Evolutionary conservation across 1,140 invertebrate genomes (phyloP).

Genomic region (Bombyx mandarina): DNA sequence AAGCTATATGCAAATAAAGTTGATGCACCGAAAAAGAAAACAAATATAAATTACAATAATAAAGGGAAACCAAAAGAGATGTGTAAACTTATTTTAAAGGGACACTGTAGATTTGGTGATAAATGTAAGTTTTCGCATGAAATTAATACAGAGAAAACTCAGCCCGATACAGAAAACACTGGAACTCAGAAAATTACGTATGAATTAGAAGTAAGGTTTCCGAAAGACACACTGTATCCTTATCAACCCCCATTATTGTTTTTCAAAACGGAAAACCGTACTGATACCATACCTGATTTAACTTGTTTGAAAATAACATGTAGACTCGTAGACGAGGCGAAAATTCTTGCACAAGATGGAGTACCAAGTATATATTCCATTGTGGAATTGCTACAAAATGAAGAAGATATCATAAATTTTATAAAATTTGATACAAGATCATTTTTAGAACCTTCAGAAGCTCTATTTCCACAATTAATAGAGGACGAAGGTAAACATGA

Average conservation of each 20-base stretch:
- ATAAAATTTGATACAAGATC: conserved; percentile 70
- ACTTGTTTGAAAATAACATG: conserved; percentile 76
- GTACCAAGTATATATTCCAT: conserved; percentile 79
- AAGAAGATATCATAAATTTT: conserved; percentile 75
- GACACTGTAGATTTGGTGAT: conserved; percentile 77
- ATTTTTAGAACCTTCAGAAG: conserved; percentile 68
- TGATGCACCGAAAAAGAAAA: conserved; percentile 47
- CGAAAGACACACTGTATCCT: conserved; percentile 78
- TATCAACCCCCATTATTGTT: conserved; percentile 79
- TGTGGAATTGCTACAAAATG: conserved; percentile 78
- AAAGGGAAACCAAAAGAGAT: conserved; percentile 73
- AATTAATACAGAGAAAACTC: conserved; percentile 40
- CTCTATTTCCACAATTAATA: conserved; percentile 56
- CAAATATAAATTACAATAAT: conserved; percentile 53
- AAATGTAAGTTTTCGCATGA: conserved; percentile 83
- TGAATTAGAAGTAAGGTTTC: conserved; percentile 82
- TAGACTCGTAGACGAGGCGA: conserved; percentile 76
- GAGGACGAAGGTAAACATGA: conserved; percentile 37
- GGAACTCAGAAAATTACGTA: conserved; percentile 61
- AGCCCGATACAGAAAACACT: conserved; percentile 9
- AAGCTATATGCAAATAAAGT: conserved; percentile 73
- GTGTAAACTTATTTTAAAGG: conserved; percentile 78
- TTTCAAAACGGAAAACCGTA: conserved; percentile 72
- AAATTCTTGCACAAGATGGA: conserved; percentile 74
- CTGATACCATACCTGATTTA: conserved; percentile 72